Evolutionary conservation across 1,140 invertebrate species (phyloP), one percentile per base, ranked within the genome.

Genomic region (Dinothrombium tinctorium): DNA sequence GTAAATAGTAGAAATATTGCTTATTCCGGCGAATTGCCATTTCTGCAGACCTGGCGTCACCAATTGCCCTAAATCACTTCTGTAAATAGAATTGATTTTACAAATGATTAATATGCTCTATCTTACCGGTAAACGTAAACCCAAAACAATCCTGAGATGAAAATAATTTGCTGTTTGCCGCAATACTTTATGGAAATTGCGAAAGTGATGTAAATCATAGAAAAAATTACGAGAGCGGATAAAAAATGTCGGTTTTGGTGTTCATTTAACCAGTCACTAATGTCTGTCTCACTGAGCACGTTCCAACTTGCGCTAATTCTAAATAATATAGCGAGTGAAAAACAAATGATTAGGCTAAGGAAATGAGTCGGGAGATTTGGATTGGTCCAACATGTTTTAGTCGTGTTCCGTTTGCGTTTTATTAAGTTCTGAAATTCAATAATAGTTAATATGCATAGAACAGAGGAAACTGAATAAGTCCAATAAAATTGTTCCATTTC

Each of bases 401-500:
- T 7, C 11, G 17, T 9, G 17, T 4, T 42, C 11, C 12, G 6
- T 42, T 14, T 6, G 17, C 14, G 4, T 24, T 22, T 35, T 9
- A 25, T 17, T 8, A 42, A 42, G n/a, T 19, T 9, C 2, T 33
- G 14, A 12, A 33, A n/a, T 28, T 43, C 19, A n/a, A 46, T 11
- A 5, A 37, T 17, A n/a, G n/a, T n/a, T n/a, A n/a, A n/a, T n/a
- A n/a, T n/a, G n/a, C n/a, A n/a, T 9, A 43, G 12, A 8, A 46
- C 6, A 0, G 33, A 37, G 8, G 36, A 21, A 12, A 37, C 20
- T 15, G 39, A 17, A 31, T 37, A 42, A 20, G 22, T 15, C 43
- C 43, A 48, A 26, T 24, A 48, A n/a, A 39, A 35, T 22, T 41
- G 39, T 37, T 48, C 46, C 12, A 25, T 36, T 19, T 47, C 44